phyloP scores from a whole-genome alignment of 64 coral and sea anemone genomes.

The Porites lutea region DNA sequence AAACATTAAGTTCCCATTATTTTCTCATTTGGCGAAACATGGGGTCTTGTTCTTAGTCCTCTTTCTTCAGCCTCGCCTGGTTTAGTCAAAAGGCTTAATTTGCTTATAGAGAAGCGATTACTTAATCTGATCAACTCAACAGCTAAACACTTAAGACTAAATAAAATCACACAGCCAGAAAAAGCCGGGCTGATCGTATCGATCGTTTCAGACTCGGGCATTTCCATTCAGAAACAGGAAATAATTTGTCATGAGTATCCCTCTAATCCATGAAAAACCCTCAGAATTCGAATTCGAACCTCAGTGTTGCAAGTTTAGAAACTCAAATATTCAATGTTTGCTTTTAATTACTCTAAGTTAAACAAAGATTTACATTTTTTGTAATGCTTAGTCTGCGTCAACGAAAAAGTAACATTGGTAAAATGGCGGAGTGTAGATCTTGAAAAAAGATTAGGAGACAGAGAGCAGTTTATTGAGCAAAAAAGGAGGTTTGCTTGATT shows the following conservation, averaged over 20 bases:
- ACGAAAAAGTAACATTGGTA: no score
- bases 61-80: neutral
- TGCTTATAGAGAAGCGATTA: neutral
- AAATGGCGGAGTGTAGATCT: neutral
- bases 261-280: no score
- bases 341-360: neutral
- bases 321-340: neutral
- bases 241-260: no score
- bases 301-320: neutral
- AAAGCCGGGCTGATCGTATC: neutral
- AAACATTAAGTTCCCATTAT: no score
- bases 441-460: no score
- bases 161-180: neutral
- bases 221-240: no score
- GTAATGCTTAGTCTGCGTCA: neutral
- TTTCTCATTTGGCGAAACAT: no score
- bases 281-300: neutral
- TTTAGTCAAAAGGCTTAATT: neutral
- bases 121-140: neutral
- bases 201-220: neutral
- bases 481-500: no score
- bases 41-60: neutral
- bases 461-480: no score
- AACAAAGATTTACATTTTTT: constrained; percentile 15
- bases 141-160: neutral